Percentiles rank a stretch among this genome's conserved stretches.
These are phyloP conservation scores for Oreotrochilus melanogaster DNA, from an alignment of 2,113 vertebrate species.

Conservation along the genomic window DNA sequence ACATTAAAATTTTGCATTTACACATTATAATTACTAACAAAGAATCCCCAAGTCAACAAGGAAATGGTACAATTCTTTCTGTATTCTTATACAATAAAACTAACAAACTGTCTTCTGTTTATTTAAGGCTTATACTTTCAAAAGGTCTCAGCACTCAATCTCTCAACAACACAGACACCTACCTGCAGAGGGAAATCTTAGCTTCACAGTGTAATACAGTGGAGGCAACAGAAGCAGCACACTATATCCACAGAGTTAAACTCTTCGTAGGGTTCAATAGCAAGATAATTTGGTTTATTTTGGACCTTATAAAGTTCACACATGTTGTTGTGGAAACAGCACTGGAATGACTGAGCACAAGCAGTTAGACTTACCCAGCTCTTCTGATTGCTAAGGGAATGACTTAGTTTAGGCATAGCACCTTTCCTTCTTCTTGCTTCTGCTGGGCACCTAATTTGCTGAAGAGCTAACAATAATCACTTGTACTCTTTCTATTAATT, in stretches of 20 bases:
- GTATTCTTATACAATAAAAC: background rate
- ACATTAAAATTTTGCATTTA: background rate
- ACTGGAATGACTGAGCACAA: background rate
- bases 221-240: background rate
- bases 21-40: background rate
- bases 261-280: background rate
- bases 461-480: background rate
- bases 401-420: background rate
- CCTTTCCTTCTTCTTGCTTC: background rate
- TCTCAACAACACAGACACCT: background rate
- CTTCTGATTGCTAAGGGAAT: background rate
- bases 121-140: background rate
- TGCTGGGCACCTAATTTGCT: background rate
- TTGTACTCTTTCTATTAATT: background rate
- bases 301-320: background rate
- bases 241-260: background rate
- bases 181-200: background rate
- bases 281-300: background rate
- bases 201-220: background rate
- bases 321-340: fast-evolving
- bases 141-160: background rate
- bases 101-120: background rate
- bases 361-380: background rate
- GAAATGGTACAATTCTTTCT: background rate
- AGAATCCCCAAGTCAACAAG: background rate